Evolutionary conservation across 2,888 invertebrate species (phyloP).

Genomic region (Drosophila stalkeri): DNA sequence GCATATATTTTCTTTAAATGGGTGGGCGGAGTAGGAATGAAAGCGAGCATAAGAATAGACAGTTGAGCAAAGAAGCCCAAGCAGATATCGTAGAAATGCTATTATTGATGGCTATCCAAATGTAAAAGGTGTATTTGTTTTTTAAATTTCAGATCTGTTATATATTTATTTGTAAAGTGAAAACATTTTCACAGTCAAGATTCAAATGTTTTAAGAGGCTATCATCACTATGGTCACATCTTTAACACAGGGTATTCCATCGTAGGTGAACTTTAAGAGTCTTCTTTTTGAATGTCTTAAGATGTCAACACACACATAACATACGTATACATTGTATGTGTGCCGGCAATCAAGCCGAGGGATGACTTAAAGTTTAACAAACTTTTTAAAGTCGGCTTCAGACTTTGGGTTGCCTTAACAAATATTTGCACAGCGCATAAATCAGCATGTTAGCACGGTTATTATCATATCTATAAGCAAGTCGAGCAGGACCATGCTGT

Average conservation of each 20-base stretch:
- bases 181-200: background rate
- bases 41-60: background rate
- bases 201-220: background rate
- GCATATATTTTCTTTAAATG: slow-evolving; percentile 59
- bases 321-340: background rate
- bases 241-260: background rate
- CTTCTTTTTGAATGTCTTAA: background rate
- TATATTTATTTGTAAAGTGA: background rate
- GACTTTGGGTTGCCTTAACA: slow-evolving; percentile 41
- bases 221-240: background rate
- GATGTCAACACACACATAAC: background rate
- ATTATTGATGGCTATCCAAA: background rate
- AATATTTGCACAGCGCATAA: slow-evolving; percentile 69
- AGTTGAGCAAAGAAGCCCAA: background rate
- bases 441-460: slow-evolving; percentile 70
- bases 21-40: slow-evolving; percentile 22
- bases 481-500: slow-evolving; percentile 18
- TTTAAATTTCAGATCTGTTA: background rate
- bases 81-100: background rate
- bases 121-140: background rate
- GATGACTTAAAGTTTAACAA: slow-evolving; percentile 45
- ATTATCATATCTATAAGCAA: slow-evolving; percentile 63
- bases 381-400: slow-evolving; percentile 40
- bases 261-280: background rate
- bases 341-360: background rate